These are phyloP conservation scores for Drosophila hydei DNA, from an alignment of 1,140 invertebrate genomes.

Conservation along the genomic window DNA sequence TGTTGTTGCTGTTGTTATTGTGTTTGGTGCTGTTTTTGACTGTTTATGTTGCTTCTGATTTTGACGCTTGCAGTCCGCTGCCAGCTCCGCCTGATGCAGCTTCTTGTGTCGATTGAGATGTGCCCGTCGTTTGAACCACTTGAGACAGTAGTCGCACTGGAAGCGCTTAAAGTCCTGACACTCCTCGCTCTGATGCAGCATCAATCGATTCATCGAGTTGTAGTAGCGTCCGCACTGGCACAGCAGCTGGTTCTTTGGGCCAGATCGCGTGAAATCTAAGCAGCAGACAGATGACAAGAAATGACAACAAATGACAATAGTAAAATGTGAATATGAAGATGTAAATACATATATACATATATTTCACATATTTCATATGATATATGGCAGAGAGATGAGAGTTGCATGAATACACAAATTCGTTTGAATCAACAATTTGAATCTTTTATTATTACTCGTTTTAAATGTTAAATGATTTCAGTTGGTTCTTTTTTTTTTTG, in stretches of 20 bases:
- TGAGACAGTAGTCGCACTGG: slow-evolving; percentile 66
- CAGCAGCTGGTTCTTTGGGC: slow-evolving; percentile 64
- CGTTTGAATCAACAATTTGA: slow-evolving; percentile 20
- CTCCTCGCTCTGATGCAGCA: slow-evolving; percentile 67
- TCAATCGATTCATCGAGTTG: slow-evolving; percentile 58
- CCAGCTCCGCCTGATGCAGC: slow-evolving; percentile 55
- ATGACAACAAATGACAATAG: slow-evolving; percentile 37
- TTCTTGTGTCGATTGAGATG: slow-evolving; percentile 70
- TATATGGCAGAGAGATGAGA: slow-evolving; percentile 14
- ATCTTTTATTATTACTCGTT: slow-evolving; percentile 14
- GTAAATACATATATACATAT: neutral
- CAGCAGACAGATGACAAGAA: neutral
- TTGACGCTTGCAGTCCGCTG: slow-evolving; percentile 21
- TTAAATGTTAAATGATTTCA: slow-evolving; percentile 14
- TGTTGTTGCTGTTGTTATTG: neutral
- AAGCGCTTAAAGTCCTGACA: slow-evolving; percentile 75
- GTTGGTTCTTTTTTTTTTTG: neutral
- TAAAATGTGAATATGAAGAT: neutral
- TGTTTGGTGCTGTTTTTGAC: slow-evolving; percentile 6
- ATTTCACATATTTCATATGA: neutral
- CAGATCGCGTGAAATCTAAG: slow-evolving; percentile 51
- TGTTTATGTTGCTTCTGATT: slow-evolving; percentile 39
- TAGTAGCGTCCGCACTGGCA: slow-evolving; percentile 75
- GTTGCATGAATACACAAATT: slow-evolving; percentile 42
- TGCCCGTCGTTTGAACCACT: slow-evolving; percentile 73